Percentiles rank a stretch among this genome's conserved stretches.
Evolutionary conservation across 2,797 vertebrate genomes (phyloP).

Genomic region (Luscinia megarhynchos): DNA sequence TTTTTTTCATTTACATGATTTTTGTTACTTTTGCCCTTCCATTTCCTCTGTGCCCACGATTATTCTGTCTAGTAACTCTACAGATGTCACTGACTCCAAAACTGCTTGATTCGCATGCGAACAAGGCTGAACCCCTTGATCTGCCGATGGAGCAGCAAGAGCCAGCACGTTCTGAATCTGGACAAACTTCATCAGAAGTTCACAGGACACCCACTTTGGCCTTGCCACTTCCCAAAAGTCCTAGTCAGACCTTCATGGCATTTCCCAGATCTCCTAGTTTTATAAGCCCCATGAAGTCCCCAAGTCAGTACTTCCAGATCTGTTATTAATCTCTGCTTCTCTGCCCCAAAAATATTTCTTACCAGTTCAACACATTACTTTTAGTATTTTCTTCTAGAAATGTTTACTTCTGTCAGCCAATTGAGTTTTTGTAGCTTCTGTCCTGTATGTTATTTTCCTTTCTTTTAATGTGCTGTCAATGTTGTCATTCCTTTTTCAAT

Average conservation of each 20-base stretch:
- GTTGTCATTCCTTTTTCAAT: conserved; percentile 50
- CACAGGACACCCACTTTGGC: conserved; percentile 76
- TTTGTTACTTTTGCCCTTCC: conserved; percentile 72
- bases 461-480: conserved; percentile 54
- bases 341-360: conserved; percentile 18
- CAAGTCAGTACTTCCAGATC: conserved; percentile 87
- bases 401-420: conserved; percentile 52
- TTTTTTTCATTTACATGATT: conserved; percentile 65
- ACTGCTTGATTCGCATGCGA: conserved; percentile 78
- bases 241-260: conserved; percentile 77
- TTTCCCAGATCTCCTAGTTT: conserved; percentile 83
- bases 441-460: conserved; percentile 60
- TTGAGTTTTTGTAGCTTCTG: conserved; percentile 65
- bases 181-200: conserved; percentile 67
- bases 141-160: conserved; percentile 67
- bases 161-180: conserved; percentile 71
- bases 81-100: conserved; percentile 85
- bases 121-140: conserved; percentile 64
- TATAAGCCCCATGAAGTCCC: conserved; percentile 84
- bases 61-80: conserved; percentile 83
- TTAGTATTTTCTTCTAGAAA: conserved; percentile 57
- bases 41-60: conserved; percentile 64
- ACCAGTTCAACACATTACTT: conserved; percentile 38
- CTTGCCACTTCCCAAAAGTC: conserved; percentile 79
- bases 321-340: conserved; percentile 76